Evolutionary conservation across 2,797 vertebrate genomes (phyloP), one percentile per base, ranked within the genome.

Genomic region (Bufotes viridis): DNA sequence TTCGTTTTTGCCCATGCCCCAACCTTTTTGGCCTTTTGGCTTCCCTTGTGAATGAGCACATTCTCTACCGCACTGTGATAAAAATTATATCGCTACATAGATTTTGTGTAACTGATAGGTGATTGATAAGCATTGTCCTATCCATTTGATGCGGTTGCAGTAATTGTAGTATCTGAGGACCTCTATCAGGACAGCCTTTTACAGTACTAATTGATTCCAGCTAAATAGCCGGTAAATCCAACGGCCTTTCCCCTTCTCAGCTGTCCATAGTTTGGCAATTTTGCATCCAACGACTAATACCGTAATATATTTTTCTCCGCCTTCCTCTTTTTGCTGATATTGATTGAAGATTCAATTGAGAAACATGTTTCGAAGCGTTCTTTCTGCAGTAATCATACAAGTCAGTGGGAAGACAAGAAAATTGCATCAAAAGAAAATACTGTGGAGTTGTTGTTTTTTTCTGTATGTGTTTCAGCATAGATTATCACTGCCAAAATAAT

Each of bases 331-430:
- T 94, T 94, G 89, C 92, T 1, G 85, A 92, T 95, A 95, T 95
- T 95, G 95, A 95, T 95, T 94, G 94, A 95, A 90, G 91, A 95
- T 95, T 94, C 94, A 94, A 90, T 94, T 95, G 94, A 94, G 93
- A 95, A 95, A 94, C 93, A 93, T 95, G 91, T 96, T 95, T 95
- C 95, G 95, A 95, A 95, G 93, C 93, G 92, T 93, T 94, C 94
- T 94, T 95, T 95, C 93, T 88, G 89, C 93, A 90, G 93, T 95
- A 95, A 95, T 96, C 94, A 95, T 91, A 94, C 92, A 95, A 96
- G 94, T 96, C 95, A 95, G 95, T 95, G 95, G 95, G 95, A 94
- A 95, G 95, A 96, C 94, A 95, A 95, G 95, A 95, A 95, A 95
- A 96, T 96, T 95, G 94, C 94, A 94, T 95, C 94, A 94, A 94